These are phyloP conservation scores for Rhinolophus sinicus DNA, from an alignment of 2,113 vertebrate genomes.

Conservation along the genomic window DNA sequence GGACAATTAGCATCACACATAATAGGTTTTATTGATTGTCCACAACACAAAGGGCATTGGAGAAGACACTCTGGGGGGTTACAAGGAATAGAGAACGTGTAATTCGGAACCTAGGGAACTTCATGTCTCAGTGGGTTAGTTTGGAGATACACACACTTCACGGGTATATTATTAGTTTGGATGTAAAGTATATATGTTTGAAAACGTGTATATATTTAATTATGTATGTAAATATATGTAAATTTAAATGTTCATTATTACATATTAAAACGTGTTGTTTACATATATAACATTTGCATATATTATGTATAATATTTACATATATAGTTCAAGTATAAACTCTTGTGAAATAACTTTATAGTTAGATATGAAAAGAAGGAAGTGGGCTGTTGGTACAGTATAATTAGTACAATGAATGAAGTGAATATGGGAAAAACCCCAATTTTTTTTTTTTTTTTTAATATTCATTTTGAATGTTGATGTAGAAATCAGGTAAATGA, in stretches of 20 bases:
- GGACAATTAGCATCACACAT: rapidly evolving
- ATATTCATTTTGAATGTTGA: background rate
- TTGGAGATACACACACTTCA: rapidly evolving
- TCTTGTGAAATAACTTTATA: background rate
- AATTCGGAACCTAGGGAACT: background rate
- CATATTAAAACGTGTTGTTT: background rate
- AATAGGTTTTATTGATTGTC: background rate
- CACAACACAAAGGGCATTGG: background rate
- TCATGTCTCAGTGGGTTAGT: background rate
- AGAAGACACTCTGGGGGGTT: no score
- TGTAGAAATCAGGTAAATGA: background rate
- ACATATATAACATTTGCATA: background rate
- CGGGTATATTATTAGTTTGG: no score
- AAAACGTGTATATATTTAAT: background rate
- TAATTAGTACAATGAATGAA: no score
- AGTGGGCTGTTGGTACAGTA: rapidly evolving
- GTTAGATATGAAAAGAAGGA: background rate
- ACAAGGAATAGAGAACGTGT: background rate
- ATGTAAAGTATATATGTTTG: background rate
- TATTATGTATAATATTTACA: no score
- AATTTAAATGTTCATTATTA: background rate
- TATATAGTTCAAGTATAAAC: background rate
- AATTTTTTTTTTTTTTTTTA: no score
- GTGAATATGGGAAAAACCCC: background rate
- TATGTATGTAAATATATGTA: background rate